These are phyloP conservation scores for Pammene aurita DNA, from an alignment of 2,888 invertebrate genomes.

Conservation along the genomic window DNA sequence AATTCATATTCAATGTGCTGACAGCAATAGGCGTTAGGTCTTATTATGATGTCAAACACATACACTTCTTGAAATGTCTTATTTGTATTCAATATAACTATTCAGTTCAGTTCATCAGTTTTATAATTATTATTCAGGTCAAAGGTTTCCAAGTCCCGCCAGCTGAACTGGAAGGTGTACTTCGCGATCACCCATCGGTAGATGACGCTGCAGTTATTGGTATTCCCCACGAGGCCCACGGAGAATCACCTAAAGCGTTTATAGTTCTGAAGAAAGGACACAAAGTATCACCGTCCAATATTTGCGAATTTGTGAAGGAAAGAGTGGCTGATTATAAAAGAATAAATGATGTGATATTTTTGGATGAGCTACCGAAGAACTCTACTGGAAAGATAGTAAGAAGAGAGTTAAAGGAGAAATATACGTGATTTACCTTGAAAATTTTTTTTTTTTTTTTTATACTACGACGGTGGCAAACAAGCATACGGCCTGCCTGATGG, in stretches of 20 bases:
- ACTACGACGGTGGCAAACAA: too few species aligned
- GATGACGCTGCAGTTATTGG: constrained; percentile 90
- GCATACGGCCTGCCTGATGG: too few species aligned
- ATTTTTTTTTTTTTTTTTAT: too few species aligned
- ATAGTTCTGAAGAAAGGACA: constrained; percentile 53
- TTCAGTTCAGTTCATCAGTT: too few species aligned
- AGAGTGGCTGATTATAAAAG: constrained; percentile 91
- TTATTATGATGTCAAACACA: background rate
- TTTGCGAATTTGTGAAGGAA: constrained; percentile 85
- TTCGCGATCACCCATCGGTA: constrained; percentile 86
- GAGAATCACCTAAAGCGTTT: constrained; percentile 73
- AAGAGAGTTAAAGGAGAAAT: constrained; percentile 80
- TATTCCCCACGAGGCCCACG: constrained; percentile 83
- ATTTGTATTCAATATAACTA: too few species aligned
- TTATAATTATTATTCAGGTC: constrained; percentile 63
- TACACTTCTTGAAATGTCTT: background rate
- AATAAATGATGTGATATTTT: constrained; percentile 86
- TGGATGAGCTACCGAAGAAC: constrained; percentile 89
- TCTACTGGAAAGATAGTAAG: constrained; percentile 91
- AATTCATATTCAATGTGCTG: background rate
- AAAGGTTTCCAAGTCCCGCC: constrained; percentile 88
- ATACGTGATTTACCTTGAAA: constrained; percentile 51
- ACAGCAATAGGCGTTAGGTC: background rate
- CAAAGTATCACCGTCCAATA: constrained; percentile 73
- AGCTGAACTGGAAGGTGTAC: constrained; percentile 89